These are phyloP conservation scores for Heliothis subflexa DNA, from an alignment of 1,140 invertebrate genomes.

Conservation along the genomic window DNA sequence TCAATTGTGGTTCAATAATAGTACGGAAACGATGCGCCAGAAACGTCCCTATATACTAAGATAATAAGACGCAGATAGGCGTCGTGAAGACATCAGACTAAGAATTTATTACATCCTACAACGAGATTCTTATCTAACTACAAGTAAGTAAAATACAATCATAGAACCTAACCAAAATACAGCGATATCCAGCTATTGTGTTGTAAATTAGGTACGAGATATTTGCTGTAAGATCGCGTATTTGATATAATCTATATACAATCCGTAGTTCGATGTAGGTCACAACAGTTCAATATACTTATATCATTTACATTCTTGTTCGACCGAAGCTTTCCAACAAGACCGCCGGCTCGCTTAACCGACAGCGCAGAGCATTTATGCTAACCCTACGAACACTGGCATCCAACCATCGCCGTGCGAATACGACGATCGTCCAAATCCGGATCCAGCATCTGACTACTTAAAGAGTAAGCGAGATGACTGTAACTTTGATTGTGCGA, in stretches of 20 bases:
- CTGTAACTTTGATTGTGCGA: constrained; percentile 72
- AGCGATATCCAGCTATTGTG: constrained; percentile 24
- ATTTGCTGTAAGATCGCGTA: constrained; percentile 30
- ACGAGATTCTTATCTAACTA: constrained; percentile 15
- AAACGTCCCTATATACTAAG: background rate
- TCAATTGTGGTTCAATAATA: background rate
- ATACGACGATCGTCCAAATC: constrained; percentile 69
- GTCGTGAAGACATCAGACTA: background rate
- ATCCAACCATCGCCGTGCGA: constrained; percentile 74
- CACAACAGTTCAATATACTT: constrained; percentile 51
- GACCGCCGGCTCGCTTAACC: constrained; percentile 59
- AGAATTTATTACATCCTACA: constrained; percentile 1
- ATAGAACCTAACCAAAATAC: constrained; percentile 26
- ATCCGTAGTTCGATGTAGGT: constrained; percentile 45
- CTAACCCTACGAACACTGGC: constrained; percentile 79
- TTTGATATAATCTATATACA: constrained; percentile 39
- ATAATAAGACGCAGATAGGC: background rate
- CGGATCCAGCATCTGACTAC: constrained; percentile 74
- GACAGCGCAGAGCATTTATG: constrained; percentile 58
- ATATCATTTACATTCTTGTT: constrained; percentile 66
- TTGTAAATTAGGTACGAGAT: constrained; percentile 40
- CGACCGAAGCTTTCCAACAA: constrained; percentile 75
- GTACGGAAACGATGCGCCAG: background rate
- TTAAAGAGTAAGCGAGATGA: constrained; percentile 80
- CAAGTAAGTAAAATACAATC: constrained; percentile 40